Evolutionary conservation across 2,888 invertebrate species (phyloP), one percentile per base, ranked within the genome.

Genomic region (Polydrusus tereticollis): DNA sequence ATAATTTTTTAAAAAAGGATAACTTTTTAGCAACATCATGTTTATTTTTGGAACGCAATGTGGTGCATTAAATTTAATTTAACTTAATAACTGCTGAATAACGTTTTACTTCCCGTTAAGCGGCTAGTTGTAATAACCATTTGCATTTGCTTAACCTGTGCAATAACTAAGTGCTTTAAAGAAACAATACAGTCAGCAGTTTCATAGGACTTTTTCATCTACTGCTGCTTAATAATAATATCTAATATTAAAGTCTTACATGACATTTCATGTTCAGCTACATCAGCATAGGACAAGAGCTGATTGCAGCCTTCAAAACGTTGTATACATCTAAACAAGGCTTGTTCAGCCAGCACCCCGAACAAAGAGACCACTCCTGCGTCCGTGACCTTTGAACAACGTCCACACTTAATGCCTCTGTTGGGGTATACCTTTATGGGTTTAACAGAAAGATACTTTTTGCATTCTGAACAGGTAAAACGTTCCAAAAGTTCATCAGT

Each of bases 271-370:
- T 52, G 52, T 16, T 52, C 8, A 10, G n/a, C 52, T 2, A 52
- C 52, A 14, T 52, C 52, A 6, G 52, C 26, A 52, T 52, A 52
- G 1, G 52, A 52, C 16, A 52, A 29, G 12, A 52, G 21, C n/a
- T 29, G 26, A 29, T 52, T 52, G n/a, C 52, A 52, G 8, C 52
- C 52, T 29, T 52, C 52, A 29, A 52, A 52, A 29, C 52, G 52
- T 26, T 52, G 26, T 7, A 52, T 16, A 16, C 52, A 52, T 29
- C 52, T 26, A 29, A 52, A 52, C 2, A 52, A 29, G 29, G 52
- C 52, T 16, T 52, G 8, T 26, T 52, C 29, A 8, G 52, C 52
- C 2, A 52, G 52, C 0, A 52, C 26, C 0, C 29, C 52, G 10
- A 52, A 52, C 29, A 52, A 16, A 5, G 52, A 52, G 23, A 52